Conservation (phyloP, 2,888 invertebrate species). For the Amphipyra tragopoginis region DNA sequence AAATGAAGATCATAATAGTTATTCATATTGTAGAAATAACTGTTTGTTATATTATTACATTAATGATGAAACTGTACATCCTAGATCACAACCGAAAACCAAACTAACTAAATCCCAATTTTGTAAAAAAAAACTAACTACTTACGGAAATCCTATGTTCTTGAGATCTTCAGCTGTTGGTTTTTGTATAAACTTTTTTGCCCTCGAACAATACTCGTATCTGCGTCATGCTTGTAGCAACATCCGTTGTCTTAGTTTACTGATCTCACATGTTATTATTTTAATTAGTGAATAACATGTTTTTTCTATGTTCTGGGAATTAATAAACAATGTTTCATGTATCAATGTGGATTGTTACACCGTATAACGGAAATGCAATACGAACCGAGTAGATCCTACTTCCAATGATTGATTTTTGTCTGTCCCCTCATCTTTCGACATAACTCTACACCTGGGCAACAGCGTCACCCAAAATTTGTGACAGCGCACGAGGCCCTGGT, state of each 20-base stretch:
- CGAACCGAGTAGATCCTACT: slow-evolving; percentile 10
- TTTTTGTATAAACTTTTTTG: slow-evolving; percentile 55
- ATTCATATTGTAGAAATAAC: too few relatives aligned
- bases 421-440: neutral
- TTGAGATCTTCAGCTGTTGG: slow-evolving; percentile 57
- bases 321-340: slow-evolving; percentile 16
- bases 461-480: too few relatives aligned
- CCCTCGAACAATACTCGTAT: slow-evolving; percentile 40
- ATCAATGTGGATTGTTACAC: slow-evolving; percentile 23
- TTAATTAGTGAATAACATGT: slow-evolving; percentile 34
- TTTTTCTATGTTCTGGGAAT: slow-evolving; percentile 37
- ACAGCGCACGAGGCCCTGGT: too few relatives aligned
- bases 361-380: slow-evolving; percentile 17
- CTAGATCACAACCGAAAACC: slow-evolving; percentile 5
- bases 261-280: slow-evolving; percentile 47
- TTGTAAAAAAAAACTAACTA: slow-evolving; percentile 28
- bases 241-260: slow-evolving; percentile 58
- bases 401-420: neutral
- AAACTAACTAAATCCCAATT: slow-evolving; percentile 21
- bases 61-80: too few relatives aligned
- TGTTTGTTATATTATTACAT: too few relatives aligned
- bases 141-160: slow-evolving; percentile 51
- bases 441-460: too few relatives aligned
- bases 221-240: slow-evolving; percentile 46
- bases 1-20: slow-evolving; percentile 1